A percentile compares a stretch with the other conserved stretches of the same genome.
phyloP scores from a whole-genome alignment of 1,140 invertebrate genomes.

The Vollenhovia emeryi region DNA sequence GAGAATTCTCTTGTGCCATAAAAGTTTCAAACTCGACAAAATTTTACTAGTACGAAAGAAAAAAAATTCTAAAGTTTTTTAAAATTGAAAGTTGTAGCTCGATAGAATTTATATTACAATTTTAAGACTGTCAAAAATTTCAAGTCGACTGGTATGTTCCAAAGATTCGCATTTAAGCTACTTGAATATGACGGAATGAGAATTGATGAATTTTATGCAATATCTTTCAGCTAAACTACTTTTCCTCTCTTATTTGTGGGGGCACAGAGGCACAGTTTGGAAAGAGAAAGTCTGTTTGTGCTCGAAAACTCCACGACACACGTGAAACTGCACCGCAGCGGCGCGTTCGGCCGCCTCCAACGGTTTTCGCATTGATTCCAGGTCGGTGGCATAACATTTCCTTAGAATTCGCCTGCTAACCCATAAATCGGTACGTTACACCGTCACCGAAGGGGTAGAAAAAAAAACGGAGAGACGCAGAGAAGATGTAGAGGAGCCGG shows the following conservation, averaged over 20 bases:
- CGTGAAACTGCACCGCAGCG: constrained; percentile 1
- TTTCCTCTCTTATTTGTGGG: neutral
- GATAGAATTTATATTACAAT: neutral
- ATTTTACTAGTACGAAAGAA: neutral
- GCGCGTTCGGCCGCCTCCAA: constrained; percentile 64
- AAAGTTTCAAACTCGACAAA: neutral
- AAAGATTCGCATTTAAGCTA: neutral
- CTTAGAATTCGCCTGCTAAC: constrained; percentile 77
- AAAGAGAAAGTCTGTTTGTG: constrained; percentile 10
- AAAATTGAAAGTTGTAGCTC: neutral
- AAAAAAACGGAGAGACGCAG: constrained; percentile 62
- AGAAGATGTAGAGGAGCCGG: constrained; percentile 50
- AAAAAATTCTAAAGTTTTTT: neutral
- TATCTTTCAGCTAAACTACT: neutral
- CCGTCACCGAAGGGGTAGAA: constrained; percentile 71
- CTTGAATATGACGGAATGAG: neutral
- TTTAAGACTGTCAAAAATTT: neutral
- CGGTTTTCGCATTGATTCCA: constrained; percentile 81
- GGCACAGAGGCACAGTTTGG: neutral
- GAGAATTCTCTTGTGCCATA: neutral
- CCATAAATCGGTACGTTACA: constrained; percentile 82
- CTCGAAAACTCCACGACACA: neutral
- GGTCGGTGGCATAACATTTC: constrained; percentile 81
- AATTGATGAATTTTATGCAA: neutral
- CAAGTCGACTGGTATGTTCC: neutral